Base-by-base conservation (phyloP, 2,888 invertebrate genomes). In the Tryphoninae sp. region DNA sequence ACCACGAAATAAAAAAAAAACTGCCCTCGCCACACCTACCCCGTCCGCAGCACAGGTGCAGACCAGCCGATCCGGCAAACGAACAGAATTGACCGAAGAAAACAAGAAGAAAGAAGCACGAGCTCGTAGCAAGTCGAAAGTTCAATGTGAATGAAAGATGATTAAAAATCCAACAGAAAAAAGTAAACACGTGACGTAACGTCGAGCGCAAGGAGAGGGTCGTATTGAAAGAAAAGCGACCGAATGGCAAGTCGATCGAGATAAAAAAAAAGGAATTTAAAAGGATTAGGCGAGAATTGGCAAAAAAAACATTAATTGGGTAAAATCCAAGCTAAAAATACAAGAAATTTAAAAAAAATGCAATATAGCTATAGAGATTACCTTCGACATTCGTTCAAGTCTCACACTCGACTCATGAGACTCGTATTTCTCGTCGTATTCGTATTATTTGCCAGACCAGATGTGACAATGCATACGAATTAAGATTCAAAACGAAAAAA, bases 131-230 rank as follows among this genome's bases (percentile, higher is more conserved):
- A 49, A 22, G 59, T 40, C 68, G 59, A 74, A 73, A 74, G 42
- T 51, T 53, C 51, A 55, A 62, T 76, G 23, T 33, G 33, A 6
- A 33, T 33, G 33, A 6, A 33, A 6, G 69, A 53, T 23, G 45
- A 51, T 61, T 2, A 61, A n/a, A 42, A 16, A 33, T 13, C 9
- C 9, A 55, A 74, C 58, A 59, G 42, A 45, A 9, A 26, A 13
- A n/a, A 49, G 59, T 55, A 26, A 22, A 11, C 58, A 53, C 45
- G 13, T 49, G 53, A 55, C 61, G 78, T 49, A 64, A 67, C 73
- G 68, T 75, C 80, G 78, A 80, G 75, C 58, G 73, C 61, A 55
- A 77, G 81, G 77, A 73, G 65, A 65, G 75, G 68, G 59, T 59
- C 62, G 62, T 49, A 26, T 49, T 45, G 26, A 64, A n/a, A 13